phyloP scores from a whole-genome alignment of 2,113 vertebrate genomes.

The Hypanus sabinus region DNA sequence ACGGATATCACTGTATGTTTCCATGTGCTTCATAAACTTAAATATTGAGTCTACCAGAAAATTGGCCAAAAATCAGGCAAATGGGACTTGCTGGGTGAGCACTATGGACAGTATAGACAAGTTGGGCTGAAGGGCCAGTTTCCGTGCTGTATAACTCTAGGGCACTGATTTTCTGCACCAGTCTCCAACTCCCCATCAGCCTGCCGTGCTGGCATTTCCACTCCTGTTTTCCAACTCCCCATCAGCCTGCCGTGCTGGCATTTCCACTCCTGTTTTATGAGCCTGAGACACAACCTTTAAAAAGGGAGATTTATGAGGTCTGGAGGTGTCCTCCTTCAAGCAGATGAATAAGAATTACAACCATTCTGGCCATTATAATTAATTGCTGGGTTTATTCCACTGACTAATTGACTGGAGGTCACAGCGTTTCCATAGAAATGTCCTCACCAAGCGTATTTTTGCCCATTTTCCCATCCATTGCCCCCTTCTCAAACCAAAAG shows the following conservation, averaged over 20 bases:
- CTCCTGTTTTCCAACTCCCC: slow-evolving; percentile 41
- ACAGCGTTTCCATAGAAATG: slow-evolving; percentile 65
- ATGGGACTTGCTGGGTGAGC: no score
- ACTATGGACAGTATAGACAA: no score
- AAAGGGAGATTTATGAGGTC: slow-evolving; percentile 60
- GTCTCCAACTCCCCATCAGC: slow-evolving; percentile 48
- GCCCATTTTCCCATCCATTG: slow-evolving; percentile 69
- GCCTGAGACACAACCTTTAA: slow-evolving; percentile 48
- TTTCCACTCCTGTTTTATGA: slow-evolving; percentile 5
- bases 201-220: slow-evolving; percentile 48
- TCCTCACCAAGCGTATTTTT: slow-evolving; percentile 63
- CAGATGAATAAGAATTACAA: slow-evolving; percentile 56
- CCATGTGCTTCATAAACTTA: no score
- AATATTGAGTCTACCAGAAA: no score
- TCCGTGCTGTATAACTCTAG: no score
- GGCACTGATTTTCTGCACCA: slow-evolving; percentile 43
- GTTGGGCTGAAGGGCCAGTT: no score
- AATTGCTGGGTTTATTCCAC: slow-evolving; percentile 63
- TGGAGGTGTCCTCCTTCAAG: slow-evolving; percentile 56
- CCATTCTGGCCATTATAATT: slow-evolving; percentile 66
- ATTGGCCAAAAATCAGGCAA: no score
- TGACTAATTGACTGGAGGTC: slow-evolving; percentile 64
- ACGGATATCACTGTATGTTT: no score
- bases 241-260: slow-evolving; percentile 50
- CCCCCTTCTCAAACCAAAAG: slow-evolving; percentile 58